Evolutionary conservation across 2,797 vertebrate genomes (phyloP).

Genomic region (Oreonectes daqikongensis): DNA sequence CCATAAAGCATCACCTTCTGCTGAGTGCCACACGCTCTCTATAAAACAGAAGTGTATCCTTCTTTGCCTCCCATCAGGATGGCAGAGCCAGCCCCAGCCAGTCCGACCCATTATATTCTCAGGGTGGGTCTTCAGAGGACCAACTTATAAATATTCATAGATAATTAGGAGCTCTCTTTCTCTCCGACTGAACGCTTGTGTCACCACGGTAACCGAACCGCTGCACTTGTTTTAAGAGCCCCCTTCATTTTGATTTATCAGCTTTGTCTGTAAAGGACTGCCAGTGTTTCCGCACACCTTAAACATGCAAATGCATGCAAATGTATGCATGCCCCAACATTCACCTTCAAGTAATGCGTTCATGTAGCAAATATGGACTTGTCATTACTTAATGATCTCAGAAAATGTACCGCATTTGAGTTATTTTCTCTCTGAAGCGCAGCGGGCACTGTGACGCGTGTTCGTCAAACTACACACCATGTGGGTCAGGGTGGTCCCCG

Average conservation of each 20-base stretch:
- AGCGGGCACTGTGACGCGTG: constrained; percentile 69
- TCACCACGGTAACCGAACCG: constrained; percentile 62
- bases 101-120: constrained; percentile 65
- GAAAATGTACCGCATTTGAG: constrained; percentile 52
- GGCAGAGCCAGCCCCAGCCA: constrained; percentile 48
- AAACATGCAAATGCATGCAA: constrained; percentile 80
- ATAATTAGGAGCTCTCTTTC: constrained; percentile 61
- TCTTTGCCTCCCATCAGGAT: constrained; percentile 30
- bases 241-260: constrained; percentile 77
- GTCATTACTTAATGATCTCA: constrained; percentile 75
- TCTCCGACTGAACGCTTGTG: constrained; percentile 44
- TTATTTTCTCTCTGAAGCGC: constrained; percentile 57
- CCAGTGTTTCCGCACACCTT: constrained; percentile 67
- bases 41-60: constrained; percentile 43
- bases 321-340: constrained; percentile 74
- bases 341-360: constrained; percentile 77
- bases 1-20: constrained; percentile 18
- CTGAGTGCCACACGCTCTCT: constrained; percentile 8
- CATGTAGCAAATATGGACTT: constrained; percentile 77
- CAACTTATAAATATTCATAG: constrained; percentile 75
- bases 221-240: constrained; percentile 64
- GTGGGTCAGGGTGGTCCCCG: constrained; percentile 61
- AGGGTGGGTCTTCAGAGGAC: constrained; percentile 61
- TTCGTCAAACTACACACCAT: constrained; percentile 65
- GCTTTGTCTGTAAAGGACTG: constrained; percentile 71